Evolutionary conservation across 2,888 invertebrate genomes (phyloP).

Genomic region (Agrotis exclamationis): DNA sequence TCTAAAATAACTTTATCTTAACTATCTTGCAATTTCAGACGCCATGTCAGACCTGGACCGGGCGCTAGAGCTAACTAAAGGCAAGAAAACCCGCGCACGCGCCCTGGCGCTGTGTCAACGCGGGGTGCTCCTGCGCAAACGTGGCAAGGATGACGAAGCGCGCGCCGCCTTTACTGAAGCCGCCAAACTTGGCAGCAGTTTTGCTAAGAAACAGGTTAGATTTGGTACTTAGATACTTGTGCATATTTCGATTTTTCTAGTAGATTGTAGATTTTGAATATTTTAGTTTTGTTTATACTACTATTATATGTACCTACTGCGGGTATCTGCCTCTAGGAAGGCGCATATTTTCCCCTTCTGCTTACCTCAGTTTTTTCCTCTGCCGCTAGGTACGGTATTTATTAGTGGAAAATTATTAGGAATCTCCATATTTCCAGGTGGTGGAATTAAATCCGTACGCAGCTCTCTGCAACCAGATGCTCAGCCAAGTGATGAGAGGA

Average conservation of each 20-base stretch:
- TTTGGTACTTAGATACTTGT: conserved; percentile 8
- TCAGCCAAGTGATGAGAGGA: conserved; percentile 94
- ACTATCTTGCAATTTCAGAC: conserved; percentile 84
- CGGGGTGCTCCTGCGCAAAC: conserved; percentile 94
- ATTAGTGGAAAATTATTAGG: too few species aligned
- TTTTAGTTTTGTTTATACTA: too few species aligned
- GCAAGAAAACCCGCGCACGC: conserved; percentile 92
- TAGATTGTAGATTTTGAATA: neutral
- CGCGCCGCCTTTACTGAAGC: conserved; percentile 94
- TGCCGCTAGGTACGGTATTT: too few species aligned
- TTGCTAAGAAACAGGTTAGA: conserved; percentile 95
- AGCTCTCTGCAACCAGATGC: conserved; percentile 98
- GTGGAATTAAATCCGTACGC: conserved; percentile 98
- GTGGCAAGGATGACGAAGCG: conserved; percentile 93
- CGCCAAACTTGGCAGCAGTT: conserved; percentile 95
- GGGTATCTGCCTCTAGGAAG: too few species aligned
- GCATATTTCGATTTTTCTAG: neutral
- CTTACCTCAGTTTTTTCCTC: too few species aligned
- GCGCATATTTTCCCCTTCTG: too few species aligned
- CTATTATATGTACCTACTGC: too few species aligned
- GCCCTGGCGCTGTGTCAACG: conserved; percentile 96
- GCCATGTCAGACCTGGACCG: conserved; percentile 94
- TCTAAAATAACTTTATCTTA: too few species aligned
- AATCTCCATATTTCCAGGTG: conserved; percentile 88
- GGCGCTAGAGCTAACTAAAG: conserved; percentile 93